A percentile compares a stretch with the other conserved stretches of the same genome.
These are phyloP conservation scores for Lagorchestes hirsutus DNA, from an alignment of 2,797 vertebrate species.

Conservation along the genomic window DNA sequence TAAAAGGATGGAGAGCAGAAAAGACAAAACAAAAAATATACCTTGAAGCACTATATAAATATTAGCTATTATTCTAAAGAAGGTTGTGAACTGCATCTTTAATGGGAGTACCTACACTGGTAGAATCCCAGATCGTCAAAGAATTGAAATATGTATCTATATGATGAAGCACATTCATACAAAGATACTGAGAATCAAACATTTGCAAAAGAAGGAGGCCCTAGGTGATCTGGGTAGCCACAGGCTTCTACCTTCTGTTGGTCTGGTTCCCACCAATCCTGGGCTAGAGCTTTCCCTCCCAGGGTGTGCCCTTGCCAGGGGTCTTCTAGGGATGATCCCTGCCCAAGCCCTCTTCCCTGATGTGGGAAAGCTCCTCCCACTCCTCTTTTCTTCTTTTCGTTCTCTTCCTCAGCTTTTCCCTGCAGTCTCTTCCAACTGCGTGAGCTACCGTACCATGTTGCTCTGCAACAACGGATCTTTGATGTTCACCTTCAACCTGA, in stretches of 20 bases:
- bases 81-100: not conserved
- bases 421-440: constrained; percentile 79
- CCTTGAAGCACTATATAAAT: not conserved
- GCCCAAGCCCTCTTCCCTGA: not conserved
- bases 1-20: too few relatives aligned
- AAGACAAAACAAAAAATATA: not conserved
- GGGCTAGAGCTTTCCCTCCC: not conserved
- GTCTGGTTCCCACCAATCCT: not conserved
- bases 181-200: not conserved
- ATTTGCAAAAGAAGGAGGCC: not conserved
- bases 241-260: not conserved
- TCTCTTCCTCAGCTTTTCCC: constrained; percentile 89
- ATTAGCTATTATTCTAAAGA: not conserved
- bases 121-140: not conserved
- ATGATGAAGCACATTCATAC: not conserved
- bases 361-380: not conserved
- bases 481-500: constrained; percentile 89
- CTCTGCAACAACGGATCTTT: constrained; percentile 89
- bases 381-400: constrained; percentile 2
- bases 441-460: constrained; percentile 88
- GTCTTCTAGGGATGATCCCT: not conserved
- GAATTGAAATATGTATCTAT: not conserved
- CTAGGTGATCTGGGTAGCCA: not conserved
- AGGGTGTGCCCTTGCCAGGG: not conserved
- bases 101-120: not conserved